Evolutionary conservation across 1,140 invertebrate genomes (phyloP).

Genomic region (Cydia strobilella): DNA sequence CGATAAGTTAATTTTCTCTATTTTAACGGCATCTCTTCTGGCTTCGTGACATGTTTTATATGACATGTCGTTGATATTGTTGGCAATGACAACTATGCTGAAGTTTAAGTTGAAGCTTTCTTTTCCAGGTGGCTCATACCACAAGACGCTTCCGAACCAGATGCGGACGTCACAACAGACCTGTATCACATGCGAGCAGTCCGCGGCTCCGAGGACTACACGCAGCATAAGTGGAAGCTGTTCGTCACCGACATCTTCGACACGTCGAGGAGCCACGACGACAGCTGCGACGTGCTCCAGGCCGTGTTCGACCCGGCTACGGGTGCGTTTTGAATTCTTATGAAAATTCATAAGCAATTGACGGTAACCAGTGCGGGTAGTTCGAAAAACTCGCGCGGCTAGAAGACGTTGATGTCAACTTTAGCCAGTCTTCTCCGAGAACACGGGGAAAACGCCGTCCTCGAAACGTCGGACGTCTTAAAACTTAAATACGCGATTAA

Average conservation of each 20-base stretch:
- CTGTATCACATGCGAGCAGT: conserved; percentile 83
- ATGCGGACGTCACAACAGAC: conserved; percentile 88
- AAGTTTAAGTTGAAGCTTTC: not conserved
- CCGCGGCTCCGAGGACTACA: conserved; percentile 78
- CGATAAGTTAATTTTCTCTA: too few species aligned
- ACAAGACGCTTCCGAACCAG: conserved; percentile 83
- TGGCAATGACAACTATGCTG: not conserved
- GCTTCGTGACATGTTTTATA: too few species aligned
- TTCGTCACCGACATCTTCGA: conserved; percentile 95
- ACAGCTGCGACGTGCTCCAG: conserved; percentile 92
- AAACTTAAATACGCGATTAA: too few species aligned
- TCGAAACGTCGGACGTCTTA: too few species aligned
- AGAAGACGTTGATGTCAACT: too few species aligned
- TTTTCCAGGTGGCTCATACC: conserved; percentile 88
- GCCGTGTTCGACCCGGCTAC: conserved; percentile 89
- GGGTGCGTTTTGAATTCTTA: conserved; percentile 47
- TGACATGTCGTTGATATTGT: too few species aligned
- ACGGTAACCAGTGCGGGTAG: too few species aligned
- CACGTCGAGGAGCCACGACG: conserved; percentile 84
- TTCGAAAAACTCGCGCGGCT: too few species aligned
- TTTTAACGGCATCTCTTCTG: too few species aligned
- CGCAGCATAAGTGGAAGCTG: conserved; percentile 93
- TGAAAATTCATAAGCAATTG: not conserved
- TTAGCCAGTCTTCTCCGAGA: too few species aligned
- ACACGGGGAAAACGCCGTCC: too few species aligned